These are phyloP conservation scores for Metallyticus violacea DNA, from an alignment of 2,888 invertebrate species.

Conservation along the genomic window DNA sequence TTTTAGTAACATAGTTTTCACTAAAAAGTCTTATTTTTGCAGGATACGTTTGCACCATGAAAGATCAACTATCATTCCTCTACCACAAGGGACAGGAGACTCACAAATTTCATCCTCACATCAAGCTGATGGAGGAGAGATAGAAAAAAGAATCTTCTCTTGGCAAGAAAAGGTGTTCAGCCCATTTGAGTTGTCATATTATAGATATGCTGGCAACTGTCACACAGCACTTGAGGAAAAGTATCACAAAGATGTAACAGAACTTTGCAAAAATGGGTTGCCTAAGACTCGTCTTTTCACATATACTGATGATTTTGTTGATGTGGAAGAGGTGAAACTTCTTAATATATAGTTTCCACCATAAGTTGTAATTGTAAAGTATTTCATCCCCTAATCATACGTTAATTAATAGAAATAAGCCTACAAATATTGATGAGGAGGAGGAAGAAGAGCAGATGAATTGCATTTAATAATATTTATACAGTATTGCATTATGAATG, in stretches of 20 bases:
- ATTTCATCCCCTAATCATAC: too few species aligned
- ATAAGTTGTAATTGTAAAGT: too few species aligned
- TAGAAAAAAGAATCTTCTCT: constrained; percentile 48
- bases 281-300: constrained; percentile 51
- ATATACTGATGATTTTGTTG: constrained; percentile 54
- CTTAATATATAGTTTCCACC: neutral
- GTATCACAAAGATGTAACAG: constrained; percentile 50
- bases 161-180: constrained; percentile 76
- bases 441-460: too few species aligned
- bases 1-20: too few species aligned
- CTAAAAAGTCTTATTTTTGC: too few species aligned
- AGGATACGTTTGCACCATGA: constrained; percentile 33
- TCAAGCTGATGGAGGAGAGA: constrained; percentile 15
- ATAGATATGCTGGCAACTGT: constrained; percentile 60
- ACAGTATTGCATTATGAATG: too few species aligned
- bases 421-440: too few species aligned
- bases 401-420: too few species aligned
- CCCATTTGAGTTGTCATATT: constrained; percentile 50
- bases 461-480: too few species aligned
- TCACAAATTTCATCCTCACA: neutral
- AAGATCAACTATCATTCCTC: constrained; percentile 29
- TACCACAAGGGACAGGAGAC: constrained; percentile 11
- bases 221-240: constrained; percentile 57
- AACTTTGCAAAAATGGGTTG: constrained; percentile 38
- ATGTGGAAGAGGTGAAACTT: constrained; percentile 38